Base-by-base conservation (phyloP, 2,888 invertebrate species). In the Noctuana brunneofusca region DNA sequence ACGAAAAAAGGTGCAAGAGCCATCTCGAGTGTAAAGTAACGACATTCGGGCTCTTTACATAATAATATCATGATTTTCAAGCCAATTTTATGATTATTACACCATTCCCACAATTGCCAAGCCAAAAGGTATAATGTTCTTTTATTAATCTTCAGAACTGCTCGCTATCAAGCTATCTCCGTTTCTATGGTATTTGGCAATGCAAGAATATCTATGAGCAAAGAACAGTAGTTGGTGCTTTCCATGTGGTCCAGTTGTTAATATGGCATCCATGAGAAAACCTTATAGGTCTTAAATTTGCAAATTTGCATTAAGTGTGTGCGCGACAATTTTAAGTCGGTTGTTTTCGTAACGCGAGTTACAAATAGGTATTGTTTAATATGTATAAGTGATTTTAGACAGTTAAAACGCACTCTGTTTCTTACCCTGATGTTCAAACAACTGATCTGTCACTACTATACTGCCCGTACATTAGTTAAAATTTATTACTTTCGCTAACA, bases 81-180 rank as follows among this genome's bases (percentile, higher is more conserved):
- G 54, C 35, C 48, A 35, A 60, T 60, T 48, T 60, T 60, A 60
- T 60, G 60, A 60, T 60, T 60, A 60, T 60, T 60, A 16, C 54
- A 48, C 60, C 35, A 46, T 46, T 46, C 27, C 60, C 12, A 59
- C 53, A 59, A 59, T 53, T 53, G 59, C 53, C 59, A 59, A 53
- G 30, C 53, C 60, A 48, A 60, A 60, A 54, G 54, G 54, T 60
- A 60, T 54, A 60, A 60, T 60, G 54, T 54, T 60, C 60, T 60
- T 60, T 60, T 60, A 60, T 60, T 60, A 35, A 54, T 54, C 46
- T 49, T 54, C 16, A 54, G 54, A 60, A 60, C 54, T 48, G 60
- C 54, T 35, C 53, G 46, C 22, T 60, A 54, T 60, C 60, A 48
- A 24, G 48, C 52, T 54, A 54, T 60, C 60, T 54, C 32, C 43